Conservation (phyloP, 2,888 invertebrate genomes). For the Orthosia gothica region DNA sequence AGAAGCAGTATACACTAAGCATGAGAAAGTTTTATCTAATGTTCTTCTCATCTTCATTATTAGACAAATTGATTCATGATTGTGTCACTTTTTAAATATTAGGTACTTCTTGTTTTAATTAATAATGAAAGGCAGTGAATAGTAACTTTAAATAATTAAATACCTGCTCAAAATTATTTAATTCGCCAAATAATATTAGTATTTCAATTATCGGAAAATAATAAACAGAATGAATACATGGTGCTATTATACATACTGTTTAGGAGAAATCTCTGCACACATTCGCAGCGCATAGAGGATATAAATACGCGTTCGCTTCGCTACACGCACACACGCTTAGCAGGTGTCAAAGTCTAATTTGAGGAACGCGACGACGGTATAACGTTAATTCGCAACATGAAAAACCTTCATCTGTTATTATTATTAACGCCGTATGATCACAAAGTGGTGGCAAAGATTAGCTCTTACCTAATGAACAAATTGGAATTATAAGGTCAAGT, state of each 20-base stretch:
- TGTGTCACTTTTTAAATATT: neutral
- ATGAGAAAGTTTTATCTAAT: slow-evolving; percentile 6
- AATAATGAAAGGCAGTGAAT: neutral
- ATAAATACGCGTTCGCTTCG: slow-evolving; percentile 75
- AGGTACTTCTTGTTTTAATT: neutral
- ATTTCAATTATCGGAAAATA: slow-evolving; percentile 12
- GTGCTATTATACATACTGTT: slow-evolving; percentile 15
- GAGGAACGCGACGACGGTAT: slow-evolving; percentile 71
- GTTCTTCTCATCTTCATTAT: neutral
- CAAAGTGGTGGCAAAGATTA: neutral
- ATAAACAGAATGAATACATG: slow-evolving; percentile 24
- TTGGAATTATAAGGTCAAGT: slow-evolving; percentile 47
- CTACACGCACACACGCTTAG: slow-evolving; percentile 79
- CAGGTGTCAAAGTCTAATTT: slow-evolving; percentile 89
- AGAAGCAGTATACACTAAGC: neutral
- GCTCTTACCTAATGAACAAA: slow-evolving; percentile 11
- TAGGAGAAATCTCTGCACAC: slow-evolving; percentile 74
- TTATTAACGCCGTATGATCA: neutral
- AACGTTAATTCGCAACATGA: slow-evolving; percentile 67
- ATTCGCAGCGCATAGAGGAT: slow-evolving; percentile 72
- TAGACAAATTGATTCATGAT: neutral
- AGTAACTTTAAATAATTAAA: neutral
- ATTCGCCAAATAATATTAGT: neutral
- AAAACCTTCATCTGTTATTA: slow-evolving; percentile 12
- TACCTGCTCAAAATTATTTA: neutral